Percentiles rank a stretch among this genome's conserved stretches.
These are phyloP conservation scores for Lanius ludovicianus DNA, from an alignment of 2,113 vertebrate genomes.

Conservation along the genomic window DNA sequence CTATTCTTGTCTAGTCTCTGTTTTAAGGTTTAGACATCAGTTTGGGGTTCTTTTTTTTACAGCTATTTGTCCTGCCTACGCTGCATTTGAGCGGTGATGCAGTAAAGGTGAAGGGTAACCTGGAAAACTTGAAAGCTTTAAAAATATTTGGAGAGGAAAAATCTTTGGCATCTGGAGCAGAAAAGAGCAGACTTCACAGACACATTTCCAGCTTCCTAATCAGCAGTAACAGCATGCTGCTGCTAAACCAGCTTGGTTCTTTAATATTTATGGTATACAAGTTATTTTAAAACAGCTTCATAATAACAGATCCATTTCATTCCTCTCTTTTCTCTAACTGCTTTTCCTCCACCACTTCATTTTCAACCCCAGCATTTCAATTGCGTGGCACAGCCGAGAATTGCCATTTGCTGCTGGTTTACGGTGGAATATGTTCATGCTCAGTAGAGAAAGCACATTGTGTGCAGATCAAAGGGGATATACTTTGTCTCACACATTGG, in stretches of 20 bases:
- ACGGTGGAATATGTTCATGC: not conserved
- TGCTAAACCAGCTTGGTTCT: not conserved
- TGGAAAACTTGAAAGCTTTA: not conserved
- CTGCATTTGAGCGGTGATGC: not conserved
- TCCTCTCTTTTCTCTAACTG: not conserved
- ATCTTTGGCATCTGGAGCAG: not conserved
- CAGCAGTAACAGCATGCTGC: not conserved
- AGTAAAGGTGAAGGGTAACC: not conserved
- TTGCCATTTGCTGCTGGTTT: not conserved
- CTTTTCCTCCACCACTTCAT: not conserved
- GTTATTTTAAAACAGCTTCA: not conserved
- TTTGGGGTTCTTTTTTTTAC: not conserved
- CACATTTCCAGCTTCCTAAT: not conserved
- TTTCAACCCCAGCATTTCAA: not conserved
- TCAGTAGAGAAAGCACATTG: not conserved
- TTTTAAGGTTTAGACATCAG: too few species aligned
- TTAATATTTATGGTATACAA: not conserved
- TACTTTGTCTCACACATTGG: not conserved
- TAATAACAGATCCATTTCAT: not conserved
- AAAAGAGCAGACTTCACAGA: not conserved
- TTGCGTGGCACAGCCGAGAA: accelerated
- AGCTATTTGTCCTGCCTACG: not conserved
- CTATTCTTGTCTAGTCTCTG: too few species aligned
- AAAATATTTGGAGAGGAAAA: not conserved
- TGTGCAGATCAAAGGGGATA: not conserved